phyloP scores from a whole-genome alignment of 2,888 invertebrate species.

The Mallateleia sp. region DNA sequence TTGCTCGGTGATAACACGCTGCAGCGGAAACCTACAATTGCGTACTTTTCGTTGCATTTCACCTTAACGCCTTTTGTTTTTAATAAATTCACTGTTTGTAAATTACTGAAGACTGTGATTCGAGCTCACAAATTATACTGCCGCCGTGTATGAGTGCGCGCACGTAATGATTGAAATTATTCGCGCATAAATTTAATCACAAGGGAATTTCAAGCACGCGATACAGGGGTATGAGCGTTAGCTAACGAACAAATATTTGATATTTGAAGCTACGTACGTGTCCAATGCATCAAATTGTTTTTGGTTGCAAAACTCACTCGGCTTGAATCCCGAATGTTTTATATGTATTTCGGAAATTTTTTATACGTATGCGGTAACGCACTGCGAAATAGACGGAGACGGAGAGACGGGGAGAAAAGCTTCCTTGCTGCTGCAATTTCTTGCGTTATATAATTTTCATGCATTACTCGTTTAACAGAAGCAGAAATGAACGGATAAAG shows the following conservation, averaged over 20 bases:
- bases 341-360: no score
- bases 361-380: no score
- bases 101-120: slow-evolving; percentile 60
- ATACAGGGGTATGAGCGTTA: slow-evolving; percentile 35
- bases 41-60: slow-evolving; percentile 9
- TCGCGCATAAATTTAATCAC: slow-evolving; percentile 70
- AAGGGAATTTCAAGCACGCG: slow-evolving; percentile 57
- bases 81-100: slow-evolving; percentile 36
- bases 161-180: slow-evolving; percentile 66
- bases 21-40: slow-evolving; percentile 9
- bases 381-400: no score
- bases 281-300: slow-evolving; percentile 60
- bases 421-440: no score
- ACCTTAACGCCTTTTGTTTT: slow-evolving; percentile 35
- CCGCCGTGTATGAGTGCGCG: slow-evolving; percentile 7
- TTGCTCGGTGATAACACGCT: background rate
- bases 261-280: slow-evolving; percentile 46
- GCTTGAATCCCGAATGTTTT: no score
- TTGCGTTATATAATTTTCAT: no score
- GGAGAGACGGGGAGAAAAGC: no score
- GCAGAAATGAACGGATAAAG: no score
- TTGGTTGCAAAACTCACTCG: slow-evolving; percentile 36
- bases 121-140: slow-evolving; percentile 43
- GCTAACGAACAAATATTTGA: slow-evolving; percentile 67
- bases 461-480: no score